Percentiles rank a stretch among this genome's conserved stretches.
These are phyloP conservation scores for Phrixothrix hirtus DNA, from an alignment of 2,888 invertebrate genomes.

Conservation along the genomic window DNA sequence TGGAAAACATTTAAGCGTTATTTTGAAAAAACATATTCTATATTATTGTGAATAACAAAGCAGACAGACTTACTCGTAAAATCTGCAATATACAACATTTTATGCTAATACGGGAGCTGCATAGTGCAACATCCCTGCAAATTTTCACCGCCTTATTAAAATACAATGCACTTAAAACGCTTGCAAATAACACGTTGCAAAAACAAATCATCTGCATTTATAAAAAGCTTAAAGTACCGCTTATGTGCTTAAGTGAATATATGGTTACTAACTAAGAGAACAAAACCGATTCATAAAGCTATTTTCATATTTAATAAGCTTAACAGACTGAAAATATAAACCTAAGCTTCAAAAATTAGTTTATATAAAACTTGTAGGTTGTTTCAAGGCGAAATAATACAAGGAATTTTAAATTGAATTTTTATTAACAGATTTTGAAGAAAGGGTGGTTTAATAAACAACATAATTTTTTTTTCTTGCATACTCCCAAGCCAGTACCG, in stretches of 20 bases:
- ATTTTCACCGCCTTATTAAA: conserved; percentile 32
- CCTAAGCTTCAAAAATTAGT: too few relatives aligned
- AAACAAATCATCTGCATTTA: conserved; percentile 26
- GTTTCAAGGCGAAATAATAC: too few relatives aligned
- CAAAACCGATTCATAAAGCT: too few relatives aligned
- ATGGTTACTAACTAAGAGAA: too few relatives aligned
- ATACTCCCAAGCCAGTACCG: too few relatives aligned
- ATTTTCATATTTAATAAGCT: too few relatives aligned
- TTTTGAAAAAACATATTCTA: conserved; percentile 15
- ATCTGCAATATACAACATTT: conserved; percentile 20
- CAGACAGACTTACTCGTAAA: conserved; percentile 22
- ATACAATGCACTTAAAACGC: conserved; percentile 30
- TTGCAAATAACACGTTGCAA: conserved; percentile 25
- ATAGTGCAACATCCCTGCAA: conserved; percentile 18
- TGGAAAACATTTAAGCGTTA: background rate
- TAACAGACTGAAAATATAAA: too few relatives aligned
- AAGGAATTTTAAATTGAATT: too few relatives aligned
- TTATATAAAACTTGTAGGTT: too few relatives aligned
- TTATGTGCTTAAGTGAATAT: conserved; percentile 29
- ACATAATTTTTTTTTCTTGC: too few relatives aligned
- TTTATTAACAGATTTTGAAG: too few relatives aligned
- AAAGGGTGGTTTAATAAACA: too few relatives aligned
- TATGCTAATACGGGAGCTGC: conserved; percentile 22
- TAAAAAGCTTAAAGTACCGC: conserved; percentile 27
- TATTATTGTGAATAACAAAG: conserved; percentile 22